Evolutionary conservation across 2,888 invertebrate species (phyloP).

Genomic region (Epiblema foenella): DNA sequence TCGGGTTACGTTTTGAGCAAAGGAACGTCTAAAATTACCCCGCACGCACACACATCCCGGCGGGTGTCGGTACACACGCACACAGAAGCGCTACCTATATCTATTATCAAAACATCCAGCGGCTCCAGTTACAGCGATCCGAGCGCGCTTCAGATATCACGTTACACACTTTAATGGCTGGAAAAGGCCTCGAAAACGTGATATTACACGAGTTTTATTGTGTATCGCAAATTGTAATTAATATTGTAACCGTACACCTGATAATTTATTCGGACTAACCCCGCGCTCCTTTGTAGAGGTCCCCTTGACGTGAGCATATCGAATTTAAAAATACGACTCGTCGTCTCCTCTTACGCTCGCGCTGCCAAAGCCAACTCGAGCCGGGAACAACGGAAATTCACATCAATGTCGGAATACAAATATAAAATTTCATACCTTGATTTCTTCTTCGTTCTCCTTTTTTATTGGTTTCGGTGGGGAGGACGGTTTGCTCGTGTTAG

Average conservation of each 20-base stretch:
- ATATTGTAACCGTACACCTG: constrained; percentile 79
- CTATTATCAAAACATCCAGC: constrained; percentile 85
- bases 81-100: constrained; percentile 77
- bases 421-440: constrained; percentile 85
- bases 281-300: constrained; percentile 67
- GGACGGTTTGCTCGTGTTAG: constrained; percentile 69
- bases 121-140: constrained; percentile 83
- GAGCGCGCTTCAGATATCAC: constrained; percentile 84
- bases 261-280: constrained; percentile 79
- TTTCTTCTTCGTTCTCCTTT: constrained; percentile 91
- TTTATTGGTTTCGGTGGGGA: constrained; percentile 83
- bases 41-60: constrained; percentile 73
- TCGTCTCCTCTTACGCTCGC: constrained; percentile 75
- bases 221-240: constrained; percentile 83
- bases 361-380: constrained; percentile 78
- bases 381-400: constrained; percentile 74
- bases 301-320: constrained; percentile 69
- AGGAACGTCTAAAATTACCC: constrained; percentile 85
- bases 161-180: constrained; percentile 85
- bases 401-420: constrained; percentile 62
- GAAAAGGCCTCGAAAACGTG: constrained; percentile 85
- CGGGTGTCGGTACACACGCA: constrained; percentile 68
- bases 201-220: constrained; percentile 84
- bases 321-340: constrained; percentile 82
- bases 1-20: constrained; percentile 84